Evolutionary conservation across 2,113 vertebrate species (phyloP).

Genomic region (Numenius arquata): DNA sequence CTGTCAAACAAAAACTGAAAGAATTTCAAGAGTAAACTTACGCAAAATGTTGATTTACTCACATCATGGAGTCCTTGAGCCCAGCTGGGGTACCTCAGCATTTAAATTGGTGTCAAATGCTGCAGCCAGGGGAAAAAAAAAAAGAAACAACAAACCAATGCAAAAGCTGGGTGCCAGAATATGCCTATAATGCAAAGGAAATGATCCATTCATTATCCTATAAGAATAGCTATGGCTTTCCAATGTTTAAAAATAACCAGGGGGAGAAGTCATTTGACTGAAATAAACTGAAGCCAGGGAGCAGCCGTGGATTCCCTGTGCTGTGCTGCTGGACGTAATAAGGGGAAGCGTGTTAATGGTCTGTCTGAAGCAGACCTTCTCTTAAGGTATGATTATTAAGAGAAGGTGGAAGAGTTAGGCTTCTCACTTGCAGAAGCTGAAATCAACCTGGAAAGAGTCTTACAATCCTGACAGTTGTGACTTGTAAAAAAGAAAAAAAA

Average conservation of each 20-base stretch:
- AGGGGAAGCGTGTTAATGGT: background rate
- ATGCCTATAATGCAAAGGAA: background rate
- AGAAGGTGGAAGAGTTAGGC: background rate
- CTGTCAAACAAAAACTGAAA: background rate
- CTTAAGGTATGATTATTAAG: background rate
- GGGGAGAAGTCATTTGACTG: background rate
- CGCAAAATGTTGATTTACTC: background rate
- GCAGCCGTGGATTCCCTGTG: background rate
- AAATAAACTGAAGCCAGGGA: background rate
- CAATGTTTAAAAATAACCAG: background rate
- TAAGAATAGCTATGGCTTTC: background rate
- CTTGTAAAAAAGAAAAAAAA: background rate
- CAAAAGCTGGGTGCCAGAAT: background rate
- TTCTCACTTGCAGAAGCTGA: background rate
- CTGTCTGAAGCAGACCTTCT: background rate
- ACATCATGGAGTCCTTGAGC: background rate
- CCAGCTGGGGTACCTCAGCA: background rate
- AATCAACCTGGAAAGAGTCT: background rate
- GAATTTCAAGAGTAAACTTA: background rate
- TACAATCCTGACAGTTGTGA: background rate
- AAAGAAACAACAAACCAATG: background rate
- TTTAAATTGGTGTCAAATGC: background rate
- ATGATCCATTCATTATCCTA: background rate
- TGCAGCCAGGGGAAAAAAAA: background rate
- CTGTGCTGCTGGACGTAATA: background rate